Evolutionary conservation across 2,888 invertebrate species (phyloP).

Genomic region (Hypercompe scribonia): DNA sequence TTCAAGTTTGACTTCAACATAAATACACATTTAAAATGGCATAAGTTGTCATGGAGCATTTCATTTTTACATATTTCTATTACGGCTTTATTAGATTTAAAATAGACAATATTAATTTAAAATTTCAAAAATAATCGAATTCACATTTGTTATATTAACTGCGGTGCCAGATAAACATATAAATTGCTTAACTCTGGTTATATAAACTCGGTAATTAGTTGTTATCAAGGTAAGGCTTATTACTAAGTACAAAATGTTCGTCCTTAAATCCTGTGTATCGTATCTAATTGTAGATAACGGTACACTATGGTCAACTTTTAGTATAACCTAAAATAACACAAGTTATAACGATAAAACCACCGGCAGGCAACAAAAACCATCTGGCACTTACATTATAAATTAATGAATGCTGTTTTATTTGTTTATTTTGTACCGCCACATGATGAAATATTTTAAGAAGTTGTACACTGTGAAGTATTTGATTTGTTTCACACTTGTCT

Average conservation of each 20-base stretch:
- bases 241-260: background rate
- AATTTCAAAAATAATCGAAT: background rate
- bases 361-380: slow-evolving; percentile 37
- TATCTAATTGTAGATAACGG: background rate
- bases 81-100: background rate
- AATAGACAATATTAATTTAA: background rate
- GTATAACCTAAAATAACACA: slow-evolving; percentile 5
- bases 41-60: background rate
- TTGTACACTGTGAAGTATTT: slow-evolving; percentile 35
- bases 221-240: background rate
- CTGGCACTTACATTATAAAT: slow-evolving; percentile 39
- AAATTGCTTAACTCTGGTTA: background rate
- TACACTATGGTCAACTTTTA: background rate
- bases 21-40: background rate
- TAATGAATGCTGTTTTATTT: slow-evolving; percentile 28
- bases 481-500: slow-evolving; percentile 46
- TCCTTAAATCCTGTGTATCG: background rate
- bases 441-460: slow-evolving; percentile 34
- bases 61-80: no score
- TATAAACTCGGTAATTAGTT: background rate
- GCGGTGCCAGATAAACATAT: background rate
- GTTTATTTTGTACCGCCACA: slow-evolving; percentile 21
- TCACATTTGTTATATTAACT: background rate
- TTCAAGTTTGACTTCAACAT: background rate
- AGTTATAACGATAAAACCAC: slow-evolving; percentile 15